These are phyloP conservation scores for Melanotus villosus DNA, from an alignment of 2,888 invertebrate species.

Conservation along the genomic window DNA sequence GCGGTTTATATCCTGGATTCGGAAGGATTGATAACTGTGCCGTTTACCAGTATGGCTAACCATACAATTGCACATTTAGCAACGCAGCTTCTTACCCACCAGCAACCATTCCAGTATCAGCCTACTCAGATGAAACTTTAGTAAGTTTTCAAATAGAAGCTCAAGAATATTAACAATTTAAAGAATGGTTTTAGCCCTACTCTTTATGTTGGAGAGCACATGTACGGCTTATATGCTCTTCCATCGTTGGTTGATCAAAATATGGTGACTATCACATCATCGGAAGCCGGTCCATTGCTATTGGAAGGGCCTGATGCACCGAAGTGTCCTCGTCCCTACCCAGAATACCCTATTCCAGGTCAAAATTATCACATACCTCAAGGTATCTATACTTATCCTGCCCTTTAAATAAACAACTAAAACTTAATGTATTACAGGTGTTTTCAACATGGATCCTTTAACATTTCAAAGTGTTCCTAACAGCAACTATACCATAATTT, in stretches of 20 bases:
- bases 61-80: conserved; percentile 81
- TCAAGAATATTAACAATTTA: too few species aligned
- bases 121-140: conserved; percentile 70
- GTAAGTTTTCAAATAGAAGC: conserved; percentile 69
- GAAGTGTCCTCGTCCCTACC: conserved; percentile 56
- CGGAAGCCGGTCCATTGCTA: conserved; percentile 78
- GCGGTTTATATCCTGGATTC: conserved; percentile 86
- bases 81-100: conserved; percentile 62
- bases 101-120: conserved; percentile 63
- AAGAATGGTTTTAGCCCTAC: conserved; percentile 83
- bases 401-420: too few species aligned
- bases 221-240: conserved; percentile 91
- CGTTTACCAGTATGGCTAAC: conserved; percentile 91
- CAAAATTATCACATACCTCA: conserved; percentile 60
- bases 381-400: too few species aligned
- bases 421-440: too few species aligned
- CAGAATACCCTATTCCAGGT: conserved; percentile 57
- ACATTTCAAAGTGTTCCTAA: conserved; percentile 62
- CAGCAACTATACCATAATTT: conserved; percentile 61
- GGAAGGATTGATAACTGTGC: conserved; percentile 85
- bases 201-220: conserved; percentile 92
- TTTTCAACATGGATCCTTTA: conserved; percentile 55
- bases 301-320: conserved; percentile 78
- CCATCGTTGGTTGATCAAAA: conserved; percentile 94
- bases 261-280: conserved; percentile 84